Evolutionary conservation across 2,888 invertebrate species (phyloP), one percentile per base, ranked within the genome.

Genomic region (Dynastes grantii): DNA sequence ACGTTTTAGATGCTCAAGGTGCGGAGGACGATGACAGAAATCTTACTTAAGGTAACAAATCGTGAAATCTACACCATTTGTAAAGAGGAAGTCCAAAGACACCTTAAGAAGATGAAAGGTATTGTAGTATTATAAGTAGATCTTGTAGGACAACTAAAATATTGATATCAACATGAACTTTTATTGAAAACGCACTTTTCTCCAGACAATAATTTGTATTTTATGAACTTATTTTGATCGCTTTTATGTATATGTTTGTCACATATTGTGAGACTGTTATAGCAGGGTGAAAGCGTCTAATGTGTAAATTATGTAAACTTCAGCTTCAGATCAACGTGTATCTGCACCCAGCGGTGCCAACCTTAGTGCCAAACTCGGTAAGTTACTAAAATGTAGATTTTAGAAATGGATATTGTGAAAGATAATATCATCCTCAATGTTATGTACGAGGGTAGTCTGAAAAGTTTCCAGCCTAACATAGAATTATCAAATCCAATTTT

Each of bases 21-120:
- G 75, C 93, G 98, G 80, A 92, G 94, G 81, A 94, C 95, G 83
- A 92, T 98, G 90, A 98, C 98, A 45, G 97, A 98, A 90, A 95
- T 98, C 85, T 92, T 99, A 80, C 92, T 98, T 85, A 97, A 97
- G 89, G 98, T 98, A 85, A 98, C 98, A 32, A 96, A 95, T 89
- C 94, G 94, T 89, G 96, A 97, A 91, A 96, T 98, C 87, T 91
- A 92, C 86, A 91, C 91, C 86, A 93, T 97, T 87, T 96, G 96
- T 89, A 93, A 93, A 89, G 97, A 97, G 90, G 95, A 96, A 88
- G 92, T 94, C 90, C 94, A 93, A 91, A 94, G 93, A 90, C 93
- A 93, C 87, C 92, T 92, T 90, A 88, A 86, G 82, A 88, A 87
- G 83, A 88, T 90, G 87, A 95, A 96, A 96, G 96, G 96, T 96